phyloP scores from a whole-genome alignment of 2,113 vertebrate species.

The Ammodytes dubius region DNA sequence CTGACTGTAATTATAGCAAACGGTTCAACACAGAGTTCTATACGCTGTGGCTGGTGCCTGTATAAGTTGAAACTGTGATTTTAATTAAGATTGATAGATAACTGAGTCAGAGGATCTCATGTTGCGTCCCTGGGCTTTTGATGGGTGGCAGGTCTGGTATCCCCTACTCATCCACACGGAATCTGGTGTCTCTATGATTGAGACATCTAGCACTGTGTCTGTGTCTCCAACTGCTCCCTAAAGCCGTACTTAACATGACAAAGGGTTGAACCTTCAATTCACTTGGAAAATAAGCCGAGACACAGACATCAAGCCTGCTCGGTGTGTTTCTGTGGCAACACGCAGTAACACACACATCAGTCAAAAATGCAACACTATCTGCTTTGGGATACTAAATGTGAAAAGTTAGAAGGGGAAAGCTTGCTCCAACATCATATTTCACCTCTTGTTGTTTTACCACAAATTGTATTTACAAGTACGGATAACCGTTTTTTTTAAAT shows the following conservation, averaged over 20 bases:
- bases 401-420: background rate
- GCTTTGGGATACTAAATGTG: slow-evolving; percentile 4
- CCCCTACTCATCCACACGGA: slow-evolving; percentile 39
- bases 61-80: slow-evolving; percentile 29
- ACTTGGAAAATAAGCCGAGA: slow-evolving; percentile 37
- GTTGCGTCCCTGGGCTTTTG: slow-evolving; percentile 48
- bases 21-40: background rate
- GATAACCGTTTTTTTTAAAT: background rate
- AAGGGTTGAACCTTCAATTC: slow-evolving; percentile 26
- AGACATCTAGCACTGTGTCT: slow-evolving; percentile 46
- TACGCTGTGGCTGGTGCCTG: slow-evolving; percentile 9
- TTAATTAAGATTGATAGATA: slow-evolving; percentile 62
- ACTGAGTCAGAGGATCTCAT: slow-evolving; percentile 34
- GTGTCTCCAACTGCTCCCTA: slow-evolving; percentile 45
- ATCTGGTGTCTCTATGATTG: slow-evolving; percentile 44
- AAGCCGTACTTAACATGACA: slow-evolving; percentile 28
- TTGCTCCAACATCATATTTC: slow-evolving; percentile 7
- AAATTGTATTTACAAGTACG: background rate
- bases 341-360: background rate
- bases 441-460: background rate
- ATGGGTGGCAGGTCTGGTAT: slow-evolving; percentile 43
- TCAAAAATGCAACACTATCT: slow-evolving; percentile 6
- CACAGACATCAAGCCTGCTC: slow-evolving; percentile 42
- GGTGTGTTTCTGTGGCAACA: slow-evolving; percentile 29
- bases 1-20: slow-evolving; percentile 53